These are phyloP conservation scores for Oostethus manadensis DNA, from an alignment of 2,113 vertebrate species.

Conservation along the genomic window DNA sequence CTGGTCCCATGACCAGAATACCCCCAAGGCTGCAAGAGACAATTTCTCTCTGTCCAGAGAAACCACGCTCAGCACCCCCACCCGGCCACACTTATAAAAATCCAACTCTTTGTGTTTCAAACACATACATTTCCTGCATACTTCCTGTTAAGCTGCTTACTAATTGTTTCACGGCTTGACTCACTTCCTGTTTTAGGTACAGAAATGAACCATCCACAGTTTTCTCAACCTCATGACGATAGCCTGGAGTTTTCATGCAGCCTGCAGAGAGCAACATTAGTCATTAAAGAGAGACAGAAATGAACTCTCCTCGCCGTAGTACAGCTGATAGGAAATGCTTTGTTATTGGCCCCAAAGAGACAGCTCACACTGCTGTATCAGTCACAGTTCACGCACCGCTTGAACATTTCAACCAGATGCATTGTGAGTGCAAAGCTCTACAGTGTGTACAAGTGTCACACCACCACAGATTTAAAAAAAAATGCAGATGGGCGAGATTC, in stretches of 20 bases:
- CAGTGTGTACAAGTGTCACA: background rate
- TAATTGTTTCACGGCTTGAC: conserved; percentile 51
- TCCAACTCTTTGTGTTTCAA: conserved; percentile 32
- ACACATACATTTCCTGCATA: conserved; percentile 52
- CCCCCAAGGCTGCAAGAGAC: background rate
- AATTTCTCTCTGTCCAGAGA: background rate
- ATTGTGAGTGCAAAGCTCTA: background rate
- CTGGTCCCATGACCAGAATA: conserved; percentile 18
- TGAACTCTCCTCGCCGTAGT: conserved; percentile 16
- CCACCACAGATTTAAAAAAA: conserved; percentile 16
- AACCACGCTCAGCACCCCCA: conserved; percentile 15
- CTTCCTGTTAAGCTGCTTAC: conserved; percentile 59
- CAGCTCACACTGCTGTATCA: conserved; percentile 31
- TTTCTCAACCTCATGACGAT: conserved; percentile 42
- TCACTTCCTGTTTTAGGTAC: conserved; percentile 56
- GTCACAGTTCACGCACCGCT: conserved; percentile 24
- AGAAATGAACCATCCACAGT: conserved; percentile 32
- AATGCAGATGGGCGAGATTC: conserved; percentile 58
- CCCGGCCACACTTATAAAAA: conserved; percentile 7
- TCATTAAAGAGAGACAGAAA: conserved; percentile 47
- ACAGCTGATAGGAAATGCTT: conserved; percentile 6
- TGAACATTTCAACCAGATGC: conserved; percentile 1
- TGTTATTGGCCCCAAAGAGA: conserved; percentile 30
- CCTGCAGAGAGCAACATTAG: conserved; percentile 43
- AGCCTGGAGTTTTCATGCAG: conserved; percentile 20